Conservation (phyloP, 2,888 invertebrate genomes). For the Torymus auratus region DNA sequence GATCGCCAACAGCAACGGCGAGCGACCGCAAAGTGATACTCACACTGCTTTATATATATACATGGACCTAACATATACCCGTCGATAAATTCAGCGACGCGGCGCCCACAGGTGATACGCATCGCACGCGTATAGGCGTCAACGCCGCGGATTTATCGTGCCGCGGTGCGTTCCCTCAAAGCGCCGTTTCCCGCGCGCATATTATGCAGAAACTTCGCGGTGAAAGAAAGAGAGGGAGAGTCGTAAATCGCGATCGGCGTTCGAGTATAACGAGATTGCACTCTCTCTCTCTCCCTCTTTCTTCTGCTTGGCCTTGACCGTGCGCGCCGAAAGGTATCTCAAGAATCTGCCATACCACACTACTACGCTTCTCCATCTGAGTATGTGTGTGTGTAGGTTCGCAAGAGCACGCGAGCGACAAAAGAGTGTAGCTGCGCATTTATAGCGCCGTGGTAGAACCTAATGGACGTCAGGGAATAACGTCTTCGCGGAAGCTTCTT, state of each 20-base stretch:
- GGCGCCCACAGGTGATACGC: not conserved
- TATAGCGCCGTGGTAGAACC: too few relatives aligned
- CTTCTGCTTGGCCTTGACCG: not conserved
- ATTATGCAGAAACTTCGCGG: not conserved
- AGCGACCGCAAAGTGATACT: not conserved
- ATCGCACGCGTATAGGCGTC: conserved; percentile 9
- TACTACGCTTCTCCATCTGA: too few relatives aligned
- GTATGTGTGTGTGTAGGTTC: too few relatives aligned
- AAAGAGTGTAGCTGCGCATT: too few relatives aligned
- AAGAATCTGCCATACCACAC: conserved; percentile 21
- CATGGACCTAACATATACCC: too few relatives aligned
- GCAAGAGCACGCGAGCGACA: too few relatives aligned
- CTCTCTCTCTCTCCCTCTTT: too few relatives aligned
- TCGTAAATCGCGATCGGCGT: conserved; percentile 36
- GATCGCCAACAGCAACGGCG: conserved; percentile 14
- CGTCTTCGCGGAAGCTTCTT: too few relatives aligned
- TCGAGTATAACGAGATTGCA: conserved; percentile 31
- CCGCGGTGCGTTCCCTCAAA: conserved; percentile 31
- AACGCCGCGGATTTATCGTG: conserved; percentile 15
- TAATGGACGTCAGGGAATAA: too few relatives aligned
- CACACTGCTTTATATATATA: too few relatives aligned
- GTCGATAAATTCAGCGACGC: conserved; percentile 29
- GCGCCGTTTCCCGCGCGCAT: not conserved
- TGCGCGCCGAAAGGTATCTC: conserved; percentile 34
- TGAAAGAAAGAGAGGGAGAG: not conserved